Conservation (phyloP, 2,113 vertebrate species). For the Elachura formosa region DNA sequence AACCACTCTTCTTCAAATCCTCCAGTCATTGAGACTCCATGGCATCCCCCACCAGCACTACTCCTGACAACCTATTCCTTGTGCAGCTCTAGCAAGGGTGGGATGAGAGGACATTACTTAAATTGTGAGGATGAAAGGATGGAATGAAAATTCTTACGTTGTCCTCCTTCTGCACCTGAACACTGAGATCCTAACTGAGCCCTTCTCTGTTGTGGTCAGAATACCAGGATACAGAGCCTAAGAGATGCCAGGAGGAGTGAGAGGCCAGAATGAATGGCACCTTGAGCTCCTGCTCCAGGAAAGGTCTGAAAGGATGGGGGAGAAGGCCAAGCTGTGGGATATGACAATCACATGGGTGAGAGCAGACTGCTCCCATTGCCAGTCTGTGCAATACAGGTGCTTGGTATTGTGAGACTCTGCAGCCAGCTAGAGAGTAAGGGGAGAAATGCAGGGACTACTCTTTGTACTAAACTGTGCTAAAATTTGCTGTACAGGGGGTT, state of each 20-base stretch:
- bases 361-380: not conserved
- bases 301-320: not conserved
- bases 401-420: not conserved
- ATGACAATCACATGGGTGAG: not conserved
- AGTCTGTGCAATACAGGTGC: not conserved
- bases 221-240: not conserved
- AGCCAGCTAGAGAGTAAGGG: not conserved
- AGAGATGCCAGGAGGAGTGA: not conserved
- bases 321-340: not conserved
- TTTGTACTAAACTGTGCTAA: fast-evolving
- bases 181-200: not conserved
- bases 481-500: not conserved
- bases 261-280: not conserved
- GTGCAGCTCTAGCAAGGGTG: not conserved
- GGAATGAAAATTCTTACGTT: not conserved
- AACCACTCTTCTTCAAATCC: not conserved
- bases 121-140: not conserved
- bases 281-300: not conserved
- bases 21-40: not conserved
- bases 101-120: not conserved
- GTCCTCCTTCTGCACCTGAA: not conserved
- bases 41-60: not conserved
- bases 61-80: not conserved
- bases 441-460: not conserved
- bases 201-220: not conserved